Conservation (phyloP, 2,797 vertebrate genomes). For the Chiloscyllium punctatum region DNA sequence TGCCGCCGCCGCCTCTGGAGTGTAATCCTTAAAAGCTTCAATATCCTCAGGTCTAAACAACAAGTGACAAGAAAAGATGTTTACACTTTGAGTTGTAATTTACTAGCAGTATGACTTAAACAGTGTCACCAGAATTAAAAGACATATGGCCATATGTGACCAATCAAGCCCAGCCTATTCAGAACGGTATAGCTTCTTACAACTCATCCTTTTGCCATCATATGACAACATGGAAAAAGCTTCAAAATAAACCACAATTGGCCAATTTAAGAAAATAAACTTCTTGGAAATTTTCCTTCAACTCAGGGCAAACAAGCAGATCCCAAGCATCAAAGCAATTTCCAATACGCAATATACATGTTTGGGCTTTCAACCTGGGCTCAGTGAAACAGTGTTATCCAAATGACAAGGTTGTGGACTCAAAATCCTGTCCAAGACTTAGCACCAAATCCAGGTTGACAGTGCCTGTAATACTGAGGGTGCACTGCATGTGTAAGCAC, state of each 20-base stretch:
- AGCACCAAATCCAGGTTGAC: neutral
- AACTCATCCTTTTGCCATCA: neutral
- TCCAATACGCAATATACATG: neutral
- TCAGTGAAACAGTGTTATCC: neutral
- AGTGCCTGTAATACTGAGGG: neutral
- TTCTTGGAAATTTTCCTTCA: neutral
- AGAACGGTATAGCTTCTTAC: neutral
- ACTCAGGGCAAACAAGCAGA: neutral
- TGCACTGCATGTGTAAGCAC: neutral
- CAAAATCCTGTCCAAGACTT: neutral
- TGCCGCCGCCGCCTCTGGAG: slow-evolving; percentile 63
- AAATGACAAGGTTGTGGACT: neutral
- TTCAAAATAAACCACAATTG: neutral
- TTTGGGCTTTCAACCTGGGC: neutral
- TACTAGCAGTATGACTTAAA: neutral
- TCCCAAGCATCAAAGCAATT: neutral
- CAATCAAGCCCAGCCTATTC: neutral
- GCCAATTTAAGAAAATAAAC: neutral
- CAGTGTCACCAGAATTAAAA: neutral
- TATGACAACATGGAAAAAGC: neutral
- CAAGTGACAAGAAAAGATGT: slow-evolving; percentile 26
- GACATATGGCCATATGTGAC: neutral
- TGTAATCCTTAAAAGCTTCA: slow-evolving; percentile 80
- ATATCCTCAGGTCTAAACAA: slow-evolving; percentile 70
- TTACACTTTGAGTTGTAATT: neutral